Percentiles rank a stretch among this genome's conserved stretches.
Evolutionary conservation across 1,140 invertebrate species (phyloP).

Genomic region (Ostrea edulis): DNA sequence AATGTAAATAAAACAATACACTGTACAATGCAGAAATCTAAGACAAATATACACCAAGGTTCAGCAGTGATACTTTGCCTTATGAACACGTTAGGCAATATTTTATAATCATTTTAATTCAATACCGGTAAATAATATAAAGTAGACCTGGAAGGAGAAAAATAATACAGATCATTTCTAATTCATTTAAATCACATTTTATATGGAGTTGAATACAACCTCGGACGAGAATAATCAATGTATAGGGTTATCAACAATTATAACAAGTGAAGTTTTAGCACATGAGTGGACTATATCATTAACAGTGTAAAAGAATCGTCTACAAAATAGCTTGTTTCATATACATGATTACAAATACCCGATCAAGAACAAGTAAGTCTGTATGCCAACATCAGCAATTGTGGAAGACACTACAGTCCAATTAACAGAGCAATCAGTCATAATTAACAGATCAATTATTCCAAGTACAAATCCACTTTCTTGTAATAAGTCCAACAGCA

Average conservation of each 20-base stretch:
- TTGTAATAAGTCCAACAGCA: background rate
- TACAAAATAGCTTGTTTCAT: background rate
- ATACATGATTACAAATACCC: background rate
- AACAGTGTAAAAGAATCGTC: slow-evolving; percentile 1
- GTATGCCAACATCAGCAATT: background rate
- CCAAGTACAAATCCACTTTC: background rate
- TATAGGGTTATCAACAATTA: background rate
- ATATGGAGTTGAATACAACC: slow-evolving; percentile 5
- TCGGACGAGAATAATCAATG: background rate
- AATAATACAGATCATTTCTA: slow-evolving; percentile 11
- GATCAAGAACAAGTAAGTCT: slow-evolving; percentile 9
- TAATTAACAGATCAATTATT: background rate
- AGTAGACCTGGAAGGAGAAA: background rate
- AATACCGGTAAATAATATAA: background rate
- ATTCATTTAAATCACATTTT: background rate
- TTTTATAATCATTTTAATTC: background rate
- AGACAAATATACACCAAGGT: background rate
- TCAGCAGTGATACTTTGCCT: slow-evolving; percentile 17
- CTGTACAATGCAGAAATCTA: slow-evolving; percentile 21
- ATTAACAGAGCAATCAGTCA: background rate
- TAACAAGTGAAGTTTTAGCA: background rate
- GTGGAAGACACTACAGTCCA: background rate
- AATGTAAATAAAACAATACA: background rate
- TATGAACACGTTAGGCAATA: background rate
- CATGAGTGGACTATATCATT: background rate